phyloP scores from a whole-genome alignment of 2,797 vertebrate genomes.

The Sphaeramia orbicularis region DNA sequence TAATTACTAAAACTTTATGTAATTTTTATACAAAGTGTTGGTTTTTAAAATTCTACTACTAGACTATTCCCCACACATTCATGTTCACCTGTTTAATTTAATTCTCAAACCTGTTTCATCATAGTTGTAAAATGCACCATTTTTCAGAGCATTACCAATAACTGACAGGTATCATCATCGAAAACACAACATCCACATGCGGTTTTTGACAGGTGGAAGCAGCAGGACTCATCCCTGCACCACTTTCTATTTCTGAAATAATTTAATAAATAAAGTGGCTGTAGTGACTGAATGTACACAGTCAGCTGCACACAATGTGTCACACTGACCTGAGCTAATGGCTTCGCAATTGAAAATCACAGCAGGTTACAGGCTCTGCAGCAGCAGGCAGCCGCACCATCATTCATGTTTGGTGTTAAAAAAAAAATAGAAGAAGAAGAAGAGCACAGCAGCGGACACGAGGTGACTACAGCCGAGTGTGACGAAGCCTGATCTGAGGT shows the following conservation, averaged over 20 bases:
- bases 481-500: conserved; percentile 46
- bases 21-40: too few relatives aligned
- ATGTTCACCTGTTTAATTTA: too few relatives aligned
- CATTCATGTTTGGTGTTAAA: conserved; percentile 37
- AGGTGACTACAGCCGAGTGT: conserved; percentile 38
- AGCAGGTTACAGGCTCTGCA: conserved; percentile 30
- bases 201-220: too few relatives aligned
- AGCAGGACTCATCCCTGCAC: conserved; percentile 2
- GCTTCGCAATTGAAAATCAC: conserved; percentile 22
- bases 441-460: conserved; percentile 4
- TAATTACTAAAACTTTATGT: too few relatives aligned
- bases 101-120: too few relatives aligned
- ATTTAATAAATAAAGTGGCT: not conserved
- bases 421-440: too few relatives aligned
- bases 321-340: conserved; percentile 19
- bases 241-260: conserved; percentile 1
- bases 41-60: too few relatives aligned
- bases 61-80: too few relatives aligned
- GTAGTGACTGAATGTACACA: conserved; percentile 1
- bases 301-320: conserved; percentile 11
- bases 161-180: too few relatives aligned
- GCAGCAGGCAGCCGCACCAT: conserved; percentile 43
- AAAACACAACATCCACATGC: too few relatives aligned
- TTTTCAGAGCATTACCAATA: too few relatives aligned
- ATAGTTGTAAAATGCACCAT: too few relatives aligned